These are phyloP conservation scores for Neomonachus schauinslandi DNA, from an alignment of 2,113 vertebrate species.

Conservation along the genomic window DNA sequence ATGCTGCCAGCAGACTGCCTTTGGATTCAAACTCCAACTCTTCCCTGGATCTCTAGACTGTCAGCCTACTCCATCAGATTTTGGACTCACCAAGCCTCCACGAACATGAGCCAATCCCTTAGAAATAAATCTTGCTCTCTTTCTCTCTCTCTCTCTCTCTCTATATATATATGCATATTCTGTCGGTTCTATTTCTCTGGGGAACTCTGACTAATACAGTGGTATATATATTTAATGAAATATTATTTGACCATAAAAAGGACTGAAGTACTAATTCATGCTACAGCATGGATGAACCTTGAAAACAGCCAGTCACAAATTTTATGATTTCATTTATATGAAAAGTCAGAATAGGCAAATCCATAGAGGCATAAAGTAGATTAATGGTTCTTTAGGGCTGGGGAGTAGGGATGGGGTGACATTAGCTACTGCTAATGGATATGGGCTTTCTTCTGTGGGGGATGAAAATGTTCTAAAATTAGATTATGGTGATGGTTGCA, in stretches of 20 bases:
- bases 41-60: background rate
- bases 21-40: background rate
- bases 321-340: background rate
- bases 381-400: background rate
- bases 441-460: background rate
- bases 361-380: background rate
- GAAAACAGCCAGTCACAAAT: background rate
- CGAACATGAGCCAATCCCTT: background rate
- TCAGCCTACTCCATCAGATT: background rate
- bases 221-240: background rate
- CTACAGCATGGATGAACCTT: background rate
- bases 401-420: too few species aligned
- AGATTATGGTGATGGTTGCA: background rate
- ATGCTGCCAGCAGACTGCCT: background rate
- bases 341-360: background rate
- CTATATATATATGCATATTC: background rate
- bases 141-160: background rate
- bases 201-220: background rate
- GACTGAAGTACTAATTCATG: background rate
- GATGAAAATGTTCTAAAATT: background rate
- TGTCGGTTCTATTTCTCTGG: background rate
- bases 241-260: constrained; percentile 1
- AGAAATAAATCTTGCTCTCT: background rate
- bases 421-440: background rate
- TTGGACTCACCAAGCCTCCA: background rate